A percentile compares a stretch with the other conserved stretches of the same genome.
Evolutionary conservation across 2,113 vertebrate genomes (phyloP).

Genomic region (Notiomystis cincta): DNA sequence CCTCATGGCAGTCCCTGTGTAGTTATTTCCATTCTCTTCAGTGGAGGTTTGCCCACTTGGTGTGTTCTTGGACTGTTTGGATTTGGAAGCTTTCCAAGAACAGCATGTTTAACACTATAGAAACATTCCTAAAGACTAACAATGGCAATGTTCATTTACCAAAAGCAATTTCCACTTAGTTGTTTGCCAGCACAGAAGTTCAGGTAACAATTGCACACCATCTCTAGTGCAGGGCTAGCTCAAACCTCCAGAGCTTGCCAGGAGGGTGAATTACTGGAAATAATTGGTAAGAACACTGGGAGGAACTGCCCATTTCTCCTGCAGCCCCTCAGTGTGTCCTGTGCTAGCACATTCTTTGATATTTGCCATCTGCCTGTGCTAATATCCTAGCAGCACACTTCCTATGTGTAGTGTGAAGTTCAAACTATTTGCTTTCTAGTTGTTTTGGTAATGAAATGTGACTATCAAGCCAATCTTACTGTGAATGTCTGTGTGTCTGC

Average conservation of each 20-base stretch:
- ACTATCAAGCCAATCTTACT: conserved; percentile 57
- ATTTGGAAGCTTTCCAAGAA: not conserved
- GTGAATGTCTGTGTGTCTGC: not conserved
- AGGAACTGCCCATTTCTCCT: not conserved
- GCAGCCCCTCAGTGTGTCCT: not conserved
- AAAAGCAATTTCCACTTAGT: not conserved
- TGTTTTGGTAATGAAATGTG: not conserved
- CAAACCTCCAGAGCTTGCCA: not conserved
- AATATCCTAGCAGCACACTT: not conserved
- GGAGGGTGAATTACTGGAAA: not conserved
- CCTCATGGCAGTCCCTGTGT: not conserved
- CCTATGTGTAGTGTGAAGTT: not conserved
- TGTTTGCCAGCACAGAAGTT: not conserved
- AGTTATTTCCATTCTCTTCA: not conserved
- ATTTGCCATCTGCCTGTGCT: not conserved
- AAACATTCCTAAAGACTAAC: not conserved
- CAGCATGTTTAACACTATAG: not conserved
- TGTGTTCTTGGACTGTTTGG: not conserved
- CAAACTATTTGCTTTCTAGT: not conserved
- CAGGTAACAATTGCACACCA: not conserved
- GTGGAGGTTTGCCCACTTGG: not conserved
- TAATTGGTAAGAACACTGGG: not conserved
- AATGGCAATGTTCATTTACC: not conserved
- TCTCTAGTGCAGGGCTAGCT: not conserved
- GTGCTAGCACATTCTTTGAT: not conserved